Base-by-base conservation (phyloP, 2,888 invertebrate species). In the Dyspetes luteomarginatus region DNA sequence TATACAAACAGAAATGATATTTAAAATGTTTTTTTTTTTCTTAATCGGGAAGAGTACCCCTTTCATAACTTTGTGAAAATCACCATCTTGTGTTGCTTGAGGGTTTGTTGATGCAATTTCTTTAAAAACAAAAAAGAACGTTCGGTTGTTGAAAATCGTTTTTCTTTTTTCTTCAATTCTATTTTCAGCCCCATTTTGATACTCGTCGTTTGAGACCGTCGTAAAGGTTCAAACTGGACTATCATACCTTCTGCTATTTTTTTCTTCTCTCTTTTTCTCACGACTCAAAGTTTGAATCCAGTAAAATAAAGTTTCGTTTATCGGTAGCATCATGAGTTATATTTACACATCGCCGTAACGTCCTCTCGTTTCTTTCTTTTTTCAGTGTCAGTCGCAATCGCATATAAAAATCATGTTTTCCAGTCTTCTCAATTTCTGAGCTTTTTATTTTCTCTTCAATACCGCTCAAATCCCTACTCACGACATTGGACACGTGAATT, bases 341-440 rank as follows among this genome's bases (percentile, higher is more conserved):
- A 73, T 45, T 30, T 5, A 48, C 7, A 48, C 17, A 81, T 77
- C 64, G 36, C 64, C 81, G 68, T 73, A 60, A 80, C 60, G 60
- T 68, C 15, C 24, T n/a, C n/a, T n/a, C 22, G 48, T 24, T 30
- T 30, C 36, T 67, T 36, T 50, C 15, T 48, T 28, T 22, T 36
- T 52, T 22, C 68, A 36, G 26, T 36, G 41, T 77, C 68, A 76
- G 81, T 81, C 81, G 62, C 81, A 77, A 77, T 81, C 68, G 72
- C 76, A 73, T 56, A 77, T 77, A 81, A 81, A n/a, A 81, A 81
- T 60, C 77, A 56, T 68, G 76, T 81, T 79, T 69, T 75, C 45
- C 56, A 55, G 73, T 74, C 17, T 75, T 52, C 30, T 60, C 12
- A n/a, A 19, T 52, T 17, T 68, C 15, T 26, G 1, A 43, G 36